Evolutionary conservation across 37 sponge, comb jelly and placozoan genomes (phyloP), one percentile per base, ranked within the genome.

Genomic region (Crambe crambe): DNA sequence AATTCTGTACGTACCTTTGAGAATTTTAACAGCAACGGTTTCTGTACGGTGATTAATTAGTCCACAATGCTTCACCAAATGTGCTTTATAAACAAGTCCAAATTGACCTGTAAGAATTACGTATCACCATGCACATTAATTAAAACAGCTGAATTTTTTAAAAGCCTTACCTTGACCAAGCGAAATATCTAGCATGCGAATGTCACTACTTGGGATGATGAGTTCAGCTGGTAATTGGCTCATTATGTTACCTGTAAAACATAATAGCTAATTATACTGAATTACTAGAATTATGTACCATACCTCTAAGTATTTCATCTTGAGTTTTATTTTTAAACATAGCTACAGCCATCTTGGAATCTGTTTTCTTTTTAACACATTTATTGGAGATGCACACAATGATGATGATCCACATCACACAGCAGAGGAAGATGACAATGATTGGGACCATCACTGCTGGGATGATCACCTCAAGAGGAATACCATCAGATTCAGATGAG

Each of bases 81-180:
- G 51, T 23, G 67, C 86, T 40, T 73, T 86, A 69, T 86, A 73
- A 9, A 86, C 86, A 23, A 86, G 25, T 3, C 86, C 86, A 86
- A 79, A 86, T 58, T 86, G 79, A 40, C 86, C 86, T 86, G 40
- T 79, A 36, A 2, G 37, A 23, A 62, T 5, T 20, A n/a, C 15
- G 6, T 62, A 31, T 20, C 27, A 29, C n/a, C n/a, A n/a, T n/a
- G n/a, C n/a, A n/a, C n/a, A n/a, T n/a, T n/a, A n/a, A n/a, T n/a
- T 1, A 66, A 66, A 20, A 34, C 3, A 30, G 18, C 31, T 66
- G 9, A 66, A 20, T 18, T 35, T 41, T 23, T 21, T 32, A 25
- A 36, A 60, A 3, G 12, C 31, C 8, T 23, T 39, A 85, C 85
- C 85, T 78, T 85, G 61, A 25, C 85, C 85, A 60, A 85, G 42